Evolutionary conservation across 2,113 vertebrate genomes (phyloP).

Genomic region (Silurus glanis): DNA sequence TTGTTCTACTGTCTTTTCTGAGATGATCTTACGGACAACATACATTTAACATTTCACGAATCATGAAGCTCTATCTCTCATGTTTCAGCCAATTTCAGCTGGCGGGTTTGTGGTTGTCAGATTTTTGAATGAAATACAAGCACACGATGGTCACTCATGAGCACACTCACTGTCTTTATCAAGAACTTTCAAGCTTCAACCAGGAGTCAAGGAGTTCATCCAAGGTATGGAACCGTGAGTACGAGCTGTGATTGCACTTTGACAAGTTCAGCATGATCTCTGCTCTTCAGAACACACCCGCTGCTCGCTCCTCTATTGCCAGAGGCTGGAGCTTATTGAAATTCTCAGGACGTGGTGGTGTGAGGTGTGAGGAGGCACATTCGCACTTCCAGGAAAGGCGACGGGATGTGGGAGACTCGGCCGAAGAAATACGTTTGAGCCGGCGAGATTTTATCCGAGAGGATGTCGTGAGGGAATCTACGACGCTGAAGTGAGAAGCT

Average conservation of each 20-base stretch:
- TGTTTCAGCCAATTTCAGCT: background rate
- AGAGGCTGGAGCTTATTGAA: constrained; percentile 62
- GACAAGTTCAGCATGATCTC: constrained; percentile 13
- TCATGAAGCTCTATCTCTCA: background rate
- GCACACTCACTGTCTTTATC: background rate
- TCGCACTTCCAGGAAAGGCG: constrained; percentile 56
- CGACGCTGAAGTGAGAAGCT: constrained; percentile 33
- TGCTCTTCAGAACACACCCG: constrained; percentile 21
- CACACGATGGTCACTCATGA: background rate
- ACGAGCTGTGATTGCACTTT: constrained; percentile 23
- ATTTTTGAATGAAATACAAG: background rate
- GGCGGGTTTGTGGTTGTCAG: background rate
- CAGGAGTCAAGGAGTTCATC: background rate
- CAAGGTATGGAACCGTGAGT: background rate
- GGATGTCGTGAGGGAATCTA: background rate
- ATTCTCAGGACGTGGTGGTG: constrained; percentile 61
- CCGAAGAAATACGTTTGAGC: background rate
- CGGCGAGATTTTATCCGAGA: constrained; percentile 35
- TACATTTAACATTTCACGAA: background rate
- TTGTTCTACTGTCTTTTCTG: background rate
- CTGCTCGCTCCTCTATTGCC: constrained; percentile 20
- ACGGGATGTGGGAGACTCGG: constrained; percentile 38
- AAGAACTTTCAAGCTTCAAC: background rate
- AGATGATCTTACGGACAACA: background rate
- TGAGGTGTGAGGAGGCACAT: constrained; percentile 68